Evolutionary conservation across 2,888 invertebrate genomes (phyloP), one percentile per base, ranked within the genome.

Genomic region (Physocephala rufipes): DNA sequence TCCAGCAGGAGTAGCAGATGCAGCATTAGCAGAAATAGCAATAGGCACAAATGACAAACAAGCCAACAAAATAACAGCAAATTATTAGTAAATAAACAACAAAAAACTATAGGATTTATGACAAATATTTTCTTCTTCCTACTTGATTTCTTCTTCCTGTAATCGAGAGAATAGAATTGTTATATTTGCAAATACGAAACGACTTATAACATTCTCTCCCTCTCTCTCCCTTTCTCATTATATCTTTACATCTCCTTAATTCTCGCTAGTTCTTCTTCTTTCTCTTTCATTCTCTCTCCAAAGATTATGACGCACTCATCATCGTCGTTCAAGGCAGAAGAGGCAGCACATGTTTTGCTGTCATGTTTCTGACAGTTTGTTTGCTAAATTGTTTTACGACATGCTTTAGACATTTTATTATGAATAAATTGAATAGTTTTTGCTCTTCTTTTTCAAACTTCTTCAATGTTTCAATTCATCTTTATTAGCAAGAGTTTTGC

Each of bases 311-410:
- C 53, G 3, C 53, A 55, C 55, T 21, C 55, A 16, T 12, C n/a
- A n/a, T n/a, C n/a, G n/a, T n/a, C n/a, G n/a, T 26, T 26, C 16
- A 4, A 28, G 26, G 21, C 30, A 16, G 26, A 26, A 43, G 70
- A 71, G 72, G 73, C 61, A 72, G 66, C 75, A 68, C 74, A 75
- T 73, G 74, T 75, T 74, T 78, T 79, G 80, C 78, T 81, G 81
- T 81, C 81, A 81, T 81, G 81, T 81, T 81, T 82, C 79, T 80
- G 81, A 81, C 81, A 81, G 80, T 81, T 82, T 81, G 80, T 80
- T 80, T 82, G 82, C 81, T 81, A 81, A 81, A 81, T 81, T 81
- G 79, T 81, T 78, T 79, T 80, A 78, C 78, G 79, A 82, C 79
- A 81, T 81, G 82, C 78, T 80, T 80, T 78, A 79, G 81, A 81